These are phyloP conservation scores for Tachina lurida DNA, from an alignment of 2,888 invertebrate species.

Conservation along the genomic window DNA sequence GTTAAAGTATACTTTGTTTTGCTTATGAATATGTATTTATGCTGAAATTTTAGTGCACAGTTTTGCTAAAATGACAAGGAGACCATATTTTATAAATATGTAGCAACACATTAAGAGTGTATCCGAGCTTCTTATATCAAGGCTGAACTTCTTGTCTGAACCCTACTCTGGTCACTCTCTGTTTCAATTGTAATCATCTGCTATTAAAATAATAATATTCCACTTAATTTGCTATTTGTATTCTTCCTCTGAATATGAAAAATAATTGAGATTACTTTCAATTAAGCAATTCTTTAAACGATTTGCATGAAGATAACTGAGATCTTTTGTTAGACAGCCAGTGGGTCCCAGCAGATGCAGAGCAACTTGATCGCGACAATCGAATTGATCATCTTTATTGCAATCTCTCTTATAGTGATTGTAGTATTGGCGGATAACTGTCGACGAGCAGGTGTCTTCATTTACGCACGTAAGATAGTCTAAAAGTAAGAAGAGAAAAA, in stretches of 20 bases:
- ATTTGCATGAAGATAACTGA: slow-evolving; percentile 33
- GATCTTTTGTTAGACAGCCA: slow-evolving; percentile 73
- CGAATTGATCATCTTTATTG: slow-evolving; percentile 77
- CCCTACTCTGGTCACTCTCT: no score
- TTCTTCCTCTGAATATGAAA: slow-evolving; percentile 25
- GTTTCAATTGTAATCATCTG: neutral
- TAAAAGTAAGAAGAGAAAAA: slow-evolving; percentile 63
- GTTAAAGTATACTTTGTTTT: no score
- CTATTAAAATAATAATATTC: neutral
- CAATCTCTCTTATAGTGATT: slow-evolving; percentile 75
- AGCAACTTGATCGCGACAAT: slow-evolving; percentile 77
- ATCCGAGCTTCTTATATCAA: no score
- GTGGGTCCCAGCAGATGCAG: slow-evolving; percentile 77
- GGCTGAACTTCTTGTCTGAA: no score
- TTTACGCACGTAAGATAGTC: slow-evolving; percentile 77
- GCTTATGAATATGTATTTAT: no score
- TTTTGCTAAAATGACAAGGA: no score
- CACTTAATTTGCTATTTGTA: neutral
- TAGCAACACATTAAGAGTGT: no score
- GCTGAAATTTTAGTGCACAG: no score
- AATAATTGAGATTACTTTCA: slow-evolving; percentile 37
- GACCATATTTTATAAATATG: no score
- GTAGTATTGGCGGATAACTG: slow-evolving; percentile 74
- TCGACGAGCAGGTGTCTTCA: slow-evolving; percentile 74
- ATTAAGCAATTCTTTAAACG: slow-evolving; percentile 59